Base-by-base conservation (phyloP, 2,888 invertebrate species). In the Pristionchus entomophagus region DNA sequence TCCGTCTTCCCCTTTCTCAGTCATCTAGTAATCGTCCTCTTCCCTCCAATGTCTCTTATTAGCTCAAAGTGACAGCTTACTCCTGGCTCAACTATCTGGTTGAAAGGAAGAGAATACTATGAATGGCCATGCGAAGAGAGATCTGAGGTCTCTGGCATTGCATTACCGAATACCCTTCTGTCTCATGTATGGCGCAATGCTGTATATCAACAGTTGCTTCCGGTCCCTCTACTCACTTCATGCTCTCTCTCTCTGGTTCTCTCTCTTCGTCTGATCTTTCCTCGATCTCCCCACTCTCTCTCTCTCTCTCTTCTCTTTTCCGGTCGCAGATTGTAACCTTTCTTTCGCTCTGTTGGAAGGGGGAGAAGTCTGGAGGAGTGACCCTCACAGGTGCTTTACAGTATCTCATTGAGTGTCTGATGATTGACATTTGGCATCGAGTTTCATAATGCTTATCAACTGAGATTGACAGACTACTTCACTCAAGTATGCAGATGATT, bases 31-130 rank as follows among this genome's bases (percentile, higher is more conserved):
- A 73, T 73, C 73, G 73, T 73, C 73, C n/a, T 26, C 26, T 45
- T 41, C 73, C 41, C 73, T 41, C 73, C 73, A 73, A 73, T 73
- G 73, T 73, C 73, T 73, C 73, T 41, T 73, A 73, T 73, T 73
- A 73, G 73, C 73, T 38, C 73, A 5, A 45, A 41, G 73, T 45
- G 73, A 73, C 73, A 73, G 45, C 73, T 45, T 45, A 73, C 73
- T 73, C 38, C 45, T n/a, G 26, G 41, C 1, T 5, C 26, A 19
- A 41, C 41, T 73, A 26, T n/a, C 38, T n/a, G 41, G 35, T 8
- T 35, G 59, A 35, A 32, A n/a, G 73, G 73, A 41, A 73, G n/a
- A 35, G 38, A 14, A 10, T 26, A 8, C 22, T 41, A 45, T 12
- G 41, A 73, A 73, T 73, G 41, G n/a, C 45, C 41, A 26, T 73